These are phyloP conservation scores for Athene cunicularia DNA, from an alignment of 2,113 vertebrate species.

Conservation along the genomic window DNA sequence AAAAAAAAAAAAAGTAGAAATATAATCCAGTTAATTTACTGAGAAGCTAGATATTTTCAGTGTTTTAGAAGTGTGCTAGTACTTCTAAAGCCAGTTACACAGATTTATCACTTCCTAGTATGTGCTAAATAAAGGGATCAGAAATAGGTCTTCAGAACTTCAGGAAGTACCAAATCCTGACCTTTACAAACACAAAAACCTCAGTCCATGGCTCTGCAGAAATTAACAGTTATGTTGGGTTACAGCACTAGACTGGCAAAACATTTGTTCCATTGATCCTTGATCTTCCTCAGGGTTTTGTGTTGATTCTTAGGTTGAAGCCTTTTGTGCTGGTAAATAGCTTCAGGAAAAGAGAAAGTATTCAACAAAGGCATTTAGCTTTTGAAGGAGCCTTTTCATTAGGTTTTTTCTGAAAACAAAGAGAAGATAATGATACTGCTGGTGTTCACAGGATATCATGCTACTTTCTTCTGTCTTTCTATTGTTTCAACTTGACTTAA, in stretches of 20 bases:
- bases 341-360: not conserved
- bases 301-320: not conserved
- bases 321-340: not conserved
- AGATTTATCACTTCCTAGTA: not conserved
- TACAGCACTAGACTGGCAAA: not conserved
- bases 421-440: not conserved
- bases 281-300: not conserved
- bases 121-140: not conserved
- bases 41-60: not conserved
- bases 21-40: not conserved
- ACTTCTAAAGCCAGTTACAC: not conserved
- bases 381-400: slow-evolving; percentile 16
- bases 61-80: not conserved
- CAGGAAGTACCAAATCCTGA: not conserved
- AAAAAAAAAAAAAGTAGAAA: not conserved
- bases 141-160: not conserved
- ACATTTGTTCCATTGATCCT: not conserved
- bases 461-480: not conserved
- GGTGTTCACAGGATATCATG: not conserved
- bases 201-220: not conserved
- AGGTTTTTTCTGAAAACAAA: slow-evolving; percentile 23
- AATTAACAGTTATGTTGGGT: not conserved
- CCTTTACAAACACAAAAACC: not conserved
- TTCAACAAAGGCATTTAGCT: not conserved
- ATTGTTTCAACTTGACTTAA: not conserved